These are phyloP conservation scores for Anaspis maculata DNA, from an alignment of 2,888 invertebrate species.

Conservation along the genomic window DNA sequence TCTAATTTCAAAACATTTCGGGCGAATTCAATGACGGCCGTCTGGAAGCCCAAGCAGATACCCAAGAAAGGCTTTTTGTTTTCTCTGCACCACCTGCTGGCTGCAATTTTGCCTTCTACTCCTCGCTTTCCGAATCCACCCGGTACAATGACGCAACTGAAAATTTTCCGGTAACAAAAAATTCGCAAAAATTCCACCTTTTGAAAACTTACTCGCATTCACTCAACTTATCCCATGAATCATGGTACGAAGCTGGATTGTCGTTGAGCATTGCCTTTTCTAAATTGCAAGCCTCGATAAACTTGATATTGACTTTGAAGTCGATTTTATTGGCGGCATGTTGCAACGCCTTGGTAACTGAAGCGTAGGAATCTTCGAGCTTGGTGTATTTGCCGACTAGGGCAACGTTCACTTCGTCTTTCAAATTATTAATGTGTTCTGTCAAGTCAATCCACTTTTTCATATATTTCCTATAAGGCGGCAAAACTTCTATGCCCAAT, in stretches of 20 bases:
- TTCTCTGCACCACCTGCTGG: constrained; percentile 86
- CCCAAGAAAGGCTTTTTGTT: constrained; percentile 89
- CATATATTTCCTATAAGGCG: constrained; percentile 64
- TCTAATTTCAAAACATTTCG: constrained; percentile 70
- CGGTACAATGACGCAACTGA: constrained; percentile 87
- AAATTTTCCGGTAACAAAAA: too few species aligned
- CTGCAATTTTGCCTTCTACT: constrained; percentile 91
- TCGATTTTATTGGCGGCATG: constrained; percentile 86
- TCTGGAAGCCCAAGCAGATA: constrained; percentile 96
- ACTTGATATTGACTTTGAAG: constrained; percentile 77
- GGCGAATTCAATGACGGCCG: constrained; percentile 91
- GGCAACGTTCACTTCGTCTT: constrained; percentile 80
- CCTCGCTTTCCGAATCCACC: constrained; percentile 97
- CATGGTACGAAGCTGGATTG: constrained; percentile 79
- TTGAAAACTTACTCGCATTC: constrained; percentile 73
- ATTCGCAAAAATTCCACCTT: too few species aligned
- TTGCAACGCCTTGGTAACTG: constrained; percentile 88
- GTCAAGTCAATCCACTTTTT: constrained; percentile 85
- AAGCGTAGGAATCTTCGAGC: constrained; percentile 93
- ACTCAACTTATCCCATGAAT: constrained; percentile 89
- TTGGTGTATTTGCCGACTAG: constrained; percentile 96
- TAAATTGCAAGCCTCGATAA: constrained; percentile 85
- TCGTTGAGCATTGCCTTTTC: constrained; percentile 64
- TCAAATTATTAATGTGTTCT: constrained; percentile 72
- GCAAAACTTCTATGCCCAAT: constrained; percentile 57